Evolutionary conservation across 2,888 invertebrate genomes (phyloP), one percentile per base, ranked within the genome.

Genomic region (Leptinotarsa tumamoca): DNA sequence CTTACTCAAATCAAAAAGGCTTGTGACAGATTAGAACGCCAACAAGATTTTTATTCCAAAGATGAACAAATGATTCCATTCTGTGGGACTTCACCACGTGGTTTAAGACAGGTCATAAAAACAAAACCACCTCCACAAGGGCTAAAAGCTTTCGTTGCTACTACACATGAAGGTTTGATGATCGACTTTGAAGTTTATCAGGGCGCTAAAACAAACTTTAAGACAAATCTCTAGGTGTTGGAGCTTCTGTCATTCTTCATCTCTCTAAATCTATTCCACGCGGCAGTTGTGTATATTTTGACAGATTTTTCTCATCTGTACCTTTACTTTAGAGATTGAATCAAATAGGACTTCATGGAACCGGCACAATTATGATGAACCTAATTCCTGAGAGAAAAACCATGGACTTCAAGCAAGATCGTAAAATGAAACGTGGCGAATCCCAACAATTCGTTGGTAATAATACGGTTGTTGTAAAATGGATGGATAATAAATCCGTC

Each of bases 91-190:
- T 83, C 69, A 77, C 80, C 67, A 5, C 51, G 51, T 51, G 51
- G 51, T 51, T 54, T 80, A 7, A 73, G 81, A 4, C 81, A 82
- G 58, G 78, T 79, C 27, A 84, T 84, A 5, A 80, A 80, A 74
- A 84, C 83, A 74, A 85, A 85, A 76, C 87, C 85, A 18, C 78
- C 83, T 23, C 83, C 85, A 21, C 81, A 79, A 43, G 86, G 86
- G 2, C 78, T 87, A 23, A 87, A 87, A 80, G 86, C 85, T 74
- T 86, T 84, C 76, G 84, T 87, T 13, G 71, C 85, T 4, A 85
- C 87, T 18, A 74, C 67, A 66, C 10, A 18, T 67, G 72, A 72
- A n/a, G 82, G 83, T 23, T 71, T 80, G n/a, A 76, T 82, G 67
- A 43, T 83, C 10, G 82, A 84, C 73, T 85, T 84, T 69, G 82